Evolutionary conservation across 2,888 invertebrate genomes (phyloP).

Genomic region (Zootermopsis nevadensis): DNA sequence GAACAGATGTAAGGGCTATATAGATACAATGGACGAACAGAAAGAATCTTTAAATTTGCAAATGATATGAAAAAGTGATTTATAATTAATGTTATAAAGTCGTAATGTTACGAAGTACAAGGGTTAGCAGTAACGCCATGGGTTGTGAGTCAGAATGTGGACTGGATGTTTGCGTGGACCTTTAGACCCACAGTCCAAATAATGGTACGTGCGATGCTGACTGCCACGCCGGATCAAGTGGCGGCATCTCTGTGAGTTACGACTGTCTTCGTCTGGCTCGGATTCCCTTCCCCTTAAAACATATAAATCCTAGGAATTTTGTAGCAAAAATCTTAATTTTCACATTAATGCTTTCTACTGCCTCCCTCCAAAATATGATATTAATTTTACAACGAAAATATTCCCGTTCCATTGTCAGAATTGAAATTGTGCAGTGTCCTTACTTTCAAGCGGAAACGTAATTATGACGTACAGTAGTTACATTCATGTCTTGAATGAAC

Average conservation of each 20-base stretch:
- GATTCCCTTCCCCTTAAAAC: conserved; percentile 38
- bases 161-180: not conserved
- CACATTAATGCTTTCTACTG: conserved; percentile 45
- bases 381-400: conserved; percentile 6
- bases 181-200: not conserved
- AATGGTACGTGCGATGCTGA: not conserved
- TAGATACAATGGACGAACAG: no score
- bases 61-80: no score
- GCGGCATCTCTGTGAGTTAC: conserved; percentile 46
- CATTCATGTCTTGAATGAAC: not conserved
- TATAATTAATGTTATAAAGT: no score
- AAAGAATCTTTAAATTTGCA: no score
- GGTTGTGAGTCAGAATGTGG: not conserved
- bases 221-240: conserved; percentile 45
- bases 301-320: conserved; percentile 28
- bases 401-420: no score
- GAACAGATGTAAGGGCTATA: no score
- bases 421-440: no score
- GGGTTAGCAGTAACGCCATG: no score
- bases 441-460: not conserved
- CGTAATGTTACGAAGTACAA: no score
- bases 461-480: not conserved
- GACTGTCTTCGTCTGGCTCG: conserved; percentile 47
- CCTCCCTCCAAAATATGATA: not conserved
- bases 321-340: conserved; percentile 49